Conservation (phyloP, 2,113 vertebrate genomes). For the Paradoxurus hermaphroditus region DNA sequence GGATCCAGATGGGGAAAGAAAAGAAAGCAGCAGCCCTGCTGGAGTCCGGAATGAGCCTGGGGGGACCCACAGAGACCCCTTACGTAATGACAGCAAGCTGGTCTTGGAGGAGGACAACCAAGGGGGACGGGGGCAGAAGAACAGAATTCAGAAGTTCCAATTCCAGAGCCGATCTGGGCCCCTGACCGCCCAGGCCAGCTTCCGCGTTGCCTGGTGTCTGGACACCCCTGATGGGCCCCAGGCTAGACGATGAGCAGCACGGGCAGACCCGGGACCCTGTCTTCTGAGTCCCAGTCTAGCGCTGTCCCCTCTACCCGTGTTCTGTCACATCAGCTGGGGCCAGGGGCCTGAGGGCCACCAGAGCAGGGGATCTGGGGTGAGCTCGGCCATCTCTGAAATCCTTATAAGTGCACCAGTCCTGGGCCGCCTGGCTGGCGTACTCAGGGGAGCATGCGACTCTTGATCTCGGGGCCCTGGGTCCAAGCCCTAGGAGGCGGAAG, state of each 20-base stretch:
- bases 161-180: not conserved
- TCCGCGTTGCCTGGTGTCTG: accelerated
- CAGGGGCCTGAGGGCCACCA: not conserved
- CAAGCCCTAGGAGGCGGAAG: not conserved
- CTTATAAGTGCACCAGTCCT: not conserved
- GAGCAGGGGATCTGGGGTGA: not conserved
- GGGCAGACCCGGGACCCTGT: not conserved
- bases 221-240: not conserved
- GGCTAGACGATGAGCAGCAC: not conserved
- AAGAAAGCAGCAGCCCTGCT: not conserved
- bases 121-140: not conserved
- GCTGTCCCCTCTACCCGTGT: too few relatives aligned
- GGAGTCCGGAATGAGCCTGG: not conserved
- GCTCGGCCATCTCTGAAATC: not conserved
- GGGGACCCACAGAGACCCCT: not conserved
- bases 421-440: not conserved
- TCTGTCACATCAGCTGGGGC: not conserved
- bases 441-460: not conserved
- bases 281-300: not conserved
- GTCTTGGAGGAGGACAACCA: not conserved
- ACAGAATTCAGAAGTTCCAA: not conserved
- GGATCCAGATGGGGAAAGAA: not conserved
- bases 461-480: not conserved
- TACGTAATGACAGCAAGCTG: not conserved
- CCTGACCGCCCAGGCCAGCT: not conserved